A percentile compares a stretch with the other conserved stretches of the same genome.
Conservation (phyloP, 2,888 invertebrate species). For the Scaptomyza tumidula region DNA sequence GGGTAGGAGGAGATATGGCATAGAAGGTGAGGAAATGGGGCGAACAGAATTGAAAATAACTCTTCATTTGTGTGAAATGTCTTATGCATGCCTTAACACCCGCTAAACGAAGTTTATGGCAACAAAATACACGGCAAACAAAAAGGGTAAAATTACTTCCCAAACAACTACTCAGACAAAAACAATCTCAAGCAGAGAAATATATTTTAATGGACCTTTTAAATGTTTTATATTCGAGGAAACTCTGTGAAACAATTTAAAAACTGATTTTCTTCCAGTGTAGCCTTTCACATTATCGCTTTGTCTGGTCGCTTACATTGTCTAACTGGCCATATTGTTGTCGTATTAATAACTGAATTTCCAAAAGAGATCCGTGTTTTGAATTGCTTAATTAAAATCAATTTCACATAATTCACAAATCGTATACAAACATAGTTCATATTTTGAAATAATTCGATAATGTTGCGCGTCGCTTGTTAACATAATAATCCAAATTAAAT, state of each 20-base stretch:
- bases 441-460: slow-evolving; percentile 12
- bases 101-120: slow-evolving; percentile 2
- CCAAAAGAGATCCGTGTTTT: slow-evolving; percentile 25
- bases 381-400: slow-evolving; percentile 64
- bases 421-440: neutral
- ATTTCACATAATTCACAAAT: slow-evolving; percentile 40
- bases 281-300: slow-evolving; percentile 10
- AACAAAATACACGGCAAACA: neutral
- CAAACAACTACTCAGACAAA: neutral
- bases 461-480: slow-evolving; percentile 10
- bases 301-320: slow-evolving; percentile 28
- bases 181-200: no score
- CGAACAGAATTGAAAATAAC: slow-evolving; percentile 42
- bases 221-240: no score
- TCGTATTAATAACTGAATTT: slow-evolving; percentile 51
- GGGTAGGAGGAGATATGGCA: no score
- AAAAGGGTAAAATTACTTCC: no score
- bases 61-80: slow-evolving; percentile 52
- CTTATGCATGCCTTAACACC: slow-evolving; percentile 55
- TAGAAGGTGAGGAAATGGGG: slow-evolving; percentile 15
- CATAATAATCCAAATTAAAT: slow-evolving; percentile 37
- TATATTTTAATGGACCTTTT: no score
- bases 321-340: slow-evolving; percentile 7
- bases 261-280: neutral
- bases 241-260: neutral